phyloP scores from a whole-genome alignment of 1,140 invertebrate species.

The Aphelenchoides besseyi region DNA sequence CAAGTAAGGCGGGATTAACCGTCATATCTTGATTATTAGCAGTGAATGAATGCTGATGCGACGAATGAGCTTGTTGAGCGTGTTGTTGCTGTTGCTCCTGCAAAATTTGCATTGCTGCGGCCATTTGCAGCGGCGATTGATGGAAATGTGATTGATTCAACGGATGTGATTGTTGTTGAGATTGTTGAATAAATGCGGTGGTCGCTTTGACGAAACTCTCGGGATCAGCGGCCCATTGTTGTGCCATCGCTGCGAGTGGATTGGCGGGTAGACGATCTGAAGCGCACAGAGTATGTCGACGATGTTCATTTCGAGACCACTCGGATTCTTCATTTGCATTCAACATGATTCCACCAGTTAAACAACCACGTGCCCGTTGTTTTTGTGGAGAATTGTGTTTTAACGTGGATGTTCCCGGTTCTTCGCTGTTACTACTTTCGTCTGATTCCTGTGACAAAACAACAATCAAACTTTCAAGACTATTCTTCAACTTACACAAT shows the following conservation, averaged over 20 bases:
- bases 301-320: slow-evolving; percentile 28
- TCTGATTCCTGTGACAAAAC: slow-evolving; percentile 56
- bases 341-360: neutral
- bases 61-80: slow-evolving; percentile 6
- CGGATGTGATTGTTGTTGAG: slow-evolving; percentile 23
- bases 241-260: slow-evolving; percentile 24
- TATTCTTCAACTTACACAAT: slow-evolving; percentile 48
- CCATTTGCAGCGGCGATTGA: slow-evolving; percentile 2
- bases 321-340: neutral
- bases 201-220: neutral
- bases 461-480: slow-evolving; percentile 3
- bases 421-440: slow-evolving; percentile 54
- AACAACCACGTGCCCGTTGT: slow-evolving; percentile 1
- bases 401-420: neutral
- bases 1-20: slow-evolving; percentile 2
- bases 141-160: slow-evolving; percentile 2
- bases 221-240: slow-evolving; percentile 8
- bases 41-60: slow-evolving; percentile 20
- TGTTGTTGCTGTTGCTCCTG: slow-evolving; percentile 27
- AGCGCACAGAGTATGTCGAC: slow-evolving; percentile 41
- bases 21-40: slow-evolving; percentile 24
- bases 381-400: slow-evolving; percentile 10
- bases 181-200: slow-evolving; percentile 15
- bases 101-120: neutral
- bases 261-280: slow-evolving; percentile 31